Evolutionary conservation across 2,888 invertebrate species (phyloP), one percentile per base, ranked within the genome.

Genomic region (Drosophila picticornis): DNA sequence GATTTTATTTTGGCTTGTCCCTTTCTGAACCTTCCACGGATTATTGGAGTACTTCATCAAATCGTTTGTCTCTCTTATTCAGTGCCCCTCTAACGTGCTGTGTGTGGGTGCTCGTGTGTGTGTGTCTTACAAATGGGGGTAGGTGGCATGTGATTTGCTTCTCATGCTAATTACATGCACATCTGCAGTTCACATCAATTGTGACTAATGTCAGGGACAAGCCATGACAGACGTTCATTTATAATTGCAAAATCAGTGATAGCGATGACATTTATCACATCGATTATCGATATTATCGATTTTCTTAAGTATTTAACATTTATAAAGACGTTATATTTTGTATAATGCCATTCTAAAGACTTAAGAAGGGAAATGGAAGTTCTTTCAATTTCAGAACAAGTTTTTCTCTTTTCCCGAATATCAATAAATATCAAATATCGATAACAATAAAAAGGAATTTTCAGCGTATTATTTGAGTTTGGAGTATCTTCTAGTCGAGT

Each of bases 21-120:
- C n/a, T n/a, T n/a, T n/a, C n/a, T 10, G 10, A 25, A 32, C 19
- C 27, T 19, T 55, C 36, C 36, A 22, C 19, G 5, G 50, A n/a
- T 29, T 13, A 22, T 34, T 19, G 10, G 10, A 3, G 25, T 57
- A 80, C 85, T 83, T 80, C 55, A 60, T 58, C 51, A 76, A 83
- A 83, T 66, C 81, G 86, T 71, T 80, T 76, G 76, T 67, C 70
- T 69, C 70, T 68, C 67, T 78, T 76, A 85, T 88, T 78, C 4
- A 16, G 25, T 46, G 43, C 2, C 22, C 9, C 38, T 38, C 38
- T 38, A 38, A 43, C 11, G 43, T 43, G 25, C 4, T 22, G 7
- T 13, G 7, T 46, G 43, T 46, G n/a, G n/a, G 40, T 40, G 13
- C 5, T 1, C 10, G 38, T 38, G 38, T 40, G 40, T n/a, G 46